Evolutionary conservation across 1,140 invertebrate species (phyloP).

Genomic region (Plutomurus gul): DNA sequence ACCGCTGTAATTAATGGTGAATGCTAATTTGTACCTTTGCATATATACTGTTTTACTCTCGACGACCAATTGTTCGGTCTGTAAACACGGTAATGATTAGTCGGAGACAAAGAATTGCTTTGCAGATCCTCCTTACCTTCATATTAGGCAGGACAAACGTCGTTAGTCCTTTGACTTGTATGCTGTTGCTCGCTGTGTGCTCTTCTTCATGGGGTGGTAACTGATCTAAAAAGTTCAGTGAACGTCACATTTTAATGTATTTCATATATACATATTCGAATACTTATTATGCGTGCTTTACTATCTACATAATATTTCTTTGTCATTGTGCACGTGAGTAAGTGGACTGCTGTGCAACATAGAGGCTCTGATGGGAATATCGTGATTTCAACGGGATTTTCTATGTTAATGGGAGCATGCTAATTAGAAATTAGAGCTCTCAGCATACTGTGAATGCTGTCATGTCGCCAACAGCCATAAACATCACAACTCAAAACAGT

Average conservation of each 20-base stretch:
- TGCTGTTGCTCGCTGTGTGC: not conserved
- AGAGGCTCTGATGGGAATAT: too few species aligned
- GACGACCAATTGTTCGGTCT: not conserved
- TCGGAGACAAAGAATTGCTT: not conserved
- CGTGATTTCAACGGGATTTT: not conserved
- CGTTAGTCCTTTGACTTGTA: conserved; percentile 1
- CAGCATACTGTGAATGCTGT: too few species aligned
- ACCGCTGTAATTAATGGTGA: not conserved
- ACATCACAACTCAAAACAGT: too few species aligned
- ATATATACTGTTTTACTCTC: not conserved
- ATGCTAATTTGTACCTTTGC: not conserved
- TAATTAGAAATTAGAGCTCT: not conserved
- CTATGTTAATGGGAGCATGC: conserved; percentile 12
- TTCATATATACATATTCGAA: not conserved
- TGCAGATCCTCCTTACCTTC: conserved; percentile 23
- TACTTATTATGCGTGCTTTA: too few species aligned
- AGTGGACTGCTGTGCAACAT: too few species aligned
- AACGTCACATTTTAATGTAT: not conserved
- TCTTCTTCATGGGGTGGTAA: not conserved
- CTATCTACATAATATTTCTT: too few species aligned
- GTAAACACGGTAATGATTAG: not conserved
- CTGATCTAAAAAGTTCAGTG: conserved; percentile 12
- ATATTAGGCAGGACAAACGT: conserved; percentile 2
- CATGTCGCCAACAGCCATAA: too few species aligned
- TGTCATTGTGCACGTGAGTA: too few species aligned